These are phyloP conservation scores for Caenorhabditis uteleia DNA, from an alignment of 2,888 invertebrate species.

Conservation along the genomic window DNA sequence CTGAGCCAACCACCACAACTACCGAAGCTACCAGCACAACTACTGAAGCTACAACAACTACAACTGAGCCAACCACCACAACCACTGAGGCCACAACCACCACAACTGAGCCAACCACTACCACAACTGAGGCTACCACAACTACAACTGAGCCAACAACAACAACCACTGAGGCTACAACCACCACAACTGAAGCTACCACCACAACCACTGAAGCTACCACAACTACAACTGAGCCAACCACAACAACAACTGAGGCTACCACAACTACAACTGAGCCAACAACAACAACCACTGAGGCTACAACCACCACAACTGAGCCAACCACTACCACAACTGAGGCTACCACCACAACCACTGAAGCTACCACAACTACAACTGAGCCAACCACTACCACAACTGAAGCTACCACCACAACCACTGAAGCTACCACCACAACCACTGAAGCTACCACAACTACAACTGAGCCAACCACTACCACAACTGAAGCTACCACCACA, in stretches of 20 bases:
- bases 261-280: background rate
- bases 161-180: conserved; percentile 1
- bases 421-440: background rate
- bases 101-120: conserved; percentile 3
- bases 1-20: background rate
- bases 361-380: background rate
- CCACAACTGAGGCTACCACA: conserved; percentile 3
- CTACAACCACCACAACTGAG: background rate
- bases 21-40: background rate
- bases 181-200: conserved; percentile 4
- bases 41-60: background rate
- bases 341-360: background rate
- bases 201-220: conserved; percentile 4
- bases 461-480: background rate
- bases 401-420: background rate
- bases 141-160: conserved; percentile 1
- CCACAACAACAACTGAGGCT: background rate
- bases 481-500: background rate
- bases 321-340: background rate
- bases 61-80: background rate
- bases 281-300: background rate
- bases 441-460: background rate
- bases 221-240: background rate
- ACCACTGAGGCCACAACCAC: background rate
- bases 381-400: background rate